Base-by-base conservation (phyloP, 2,797 vertebrate genomes). In the Pantherophis vulpinus region DNA sequence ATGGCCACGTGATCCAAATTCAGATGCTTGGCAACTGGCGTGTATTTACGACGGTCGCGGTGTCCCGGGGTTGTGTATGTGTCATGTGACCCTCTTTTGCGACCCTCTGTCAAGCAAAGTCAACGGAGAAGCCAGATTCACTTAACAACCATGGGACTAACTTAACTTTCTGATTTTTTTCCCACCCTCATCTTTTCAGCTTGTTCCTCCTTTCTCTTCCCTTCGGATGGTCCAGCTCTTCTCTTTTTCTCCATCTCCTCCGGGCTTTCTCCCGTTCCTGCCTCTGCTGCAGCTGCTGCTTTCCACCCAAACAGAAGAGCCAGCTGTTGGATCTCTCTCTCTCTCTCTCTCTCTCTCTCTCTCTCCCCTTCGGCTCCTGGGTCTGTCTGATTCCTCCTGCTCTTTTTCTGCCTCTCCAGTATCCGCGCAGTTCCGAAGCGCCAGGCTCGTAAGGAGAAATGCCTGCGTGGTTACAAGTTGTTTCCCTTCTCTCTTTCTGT, bases 351-450 rank as follows among this genome's bases (percentile, higher is more conserved):
- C 29, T n/a, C 29, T 25, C 59, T 51, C 51, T 51, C 37, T 37
- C 37, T 37, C 58, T 0, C 25, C 27, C 91, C 74, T 47, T 74
- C 54, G 61, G 89, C 91, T 95, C 96, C 95, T 18, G 95, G 92
- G 95, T 96, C 96, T 93, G 96, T 94, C 96, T 95, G 95, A 96
- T 87, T 95, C 94, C 91, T 92, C 83, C 63, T 47, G 88, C 63
- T 92, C 83, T 29, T 42, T 37, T 79, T 47, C 23, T 27, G 10
- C 92, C 32, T 56, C 3, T 63, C 42, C 54, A 18, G 83, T 61
- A 83, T 86, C 90, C 27, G 58, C 37, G 2, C 29, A 70, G 66
- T 59, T 51, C 90, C 20, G 37, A 29, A 58, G 27, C 7, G 14
- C 37, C 74, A 29, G 27, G 55, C 23, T 90, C 27, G 32, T 74